These are phyloP conservation scores for Ostrea denselamellosa DNA, from an alignment of 1,140 invertebrate genomes.

Conservation along the genomic window DNA sequence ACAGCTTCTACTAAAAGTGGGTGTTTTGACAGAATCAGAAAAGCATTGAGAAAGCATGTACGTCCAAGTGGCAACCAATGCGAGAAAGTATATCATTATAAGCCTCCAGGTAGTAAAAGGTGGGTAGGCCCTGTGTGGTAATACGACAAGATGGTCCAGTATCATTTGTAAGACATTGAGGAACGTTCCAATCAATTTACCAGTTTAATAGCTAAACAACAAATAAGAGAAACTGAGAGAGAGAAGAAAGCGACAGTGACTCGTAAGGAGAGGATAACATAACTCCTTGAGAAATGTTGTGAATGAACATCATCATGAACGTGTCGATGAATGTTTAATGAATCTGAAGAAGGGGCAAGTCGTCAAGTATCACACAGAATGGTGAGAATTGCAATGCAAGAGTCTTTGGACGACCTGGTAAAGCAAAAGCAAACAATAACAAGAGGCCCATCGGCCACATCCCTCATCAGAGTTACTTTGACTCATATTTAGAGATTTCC, in stretches of 20 bases:
- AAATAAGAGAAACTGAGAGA: too few species aligned
- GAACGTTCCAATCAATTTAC: background rate
- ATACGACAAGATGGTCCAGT: constrained; percentile 56
- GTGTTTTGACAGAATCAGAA: constrained; percentile 57
- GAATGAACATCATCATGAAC: too few species aligned
- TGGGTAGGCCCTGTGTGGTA: constrained; percentile 60
- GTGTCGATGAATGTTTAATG: too few species aligned
- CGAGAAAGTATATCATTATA: constrained; percentile 53
- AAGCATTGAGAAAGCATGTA: constrained; percentile 53
- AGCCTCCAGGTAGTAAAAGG: constrained; percentile 47
- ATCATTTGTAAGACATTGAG: constrained; percentile 58
- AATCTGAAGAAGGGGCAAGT: too few species aligned
- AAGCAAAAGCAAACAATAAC: constrained; percentile 13
- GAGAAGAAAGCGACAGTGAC: too few species aligned
- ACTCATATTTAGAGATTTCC: too few species aligned
- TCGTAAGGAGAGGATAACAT: too few species aligned
- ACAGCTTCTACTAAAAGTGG: constrained; percentile 54
- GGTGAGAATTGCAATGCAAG: too few species aligned
- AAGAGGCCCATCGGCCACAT: background rate
- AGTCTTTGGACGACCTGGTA: too few species aligned
- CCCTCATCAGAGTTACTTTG: too few species aligned
- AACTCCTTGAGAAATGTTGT: background rate
- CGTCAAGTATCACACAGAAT: too few species aligned
- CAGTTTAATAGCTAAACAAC: too few species aligned
- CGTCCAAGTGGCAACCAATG: constrained; percentile 36